A percentile compares a stretch with the other conserved stretches of the same genome.
Conservation (phyloP, 92 coral and sea anemone genomes). For the Hydrozoanthus gracilis region DNA sequence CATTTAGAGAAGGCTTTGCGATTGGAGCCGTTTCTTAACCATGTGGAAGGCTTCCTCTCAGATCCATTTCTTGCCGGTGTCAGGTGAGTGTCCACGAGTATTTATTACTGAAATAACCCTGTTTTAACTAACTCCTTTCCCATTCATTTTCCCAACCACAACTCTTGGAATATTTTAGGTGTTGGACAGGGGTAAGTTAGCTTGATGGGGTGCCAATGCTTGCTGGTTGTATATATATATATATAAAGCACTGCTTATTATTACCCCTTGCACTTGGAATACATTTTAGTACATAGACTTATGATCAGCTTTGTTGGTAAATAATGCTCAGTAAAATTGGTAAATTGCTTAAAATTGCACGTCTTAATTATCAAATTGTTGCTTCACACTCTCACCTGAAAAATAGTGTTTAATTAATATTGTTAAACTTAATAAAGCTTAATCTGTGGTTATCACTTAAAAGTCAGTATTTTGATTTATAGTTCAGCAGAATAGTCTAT, state of each 20-base stretch:
- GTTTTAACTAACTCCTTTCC: background rate
- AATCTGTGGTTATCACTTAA: too few relatives aligned
- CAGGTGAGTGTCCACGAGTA: constrained; percentile 60
- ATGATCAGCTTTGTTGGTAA: background rate
- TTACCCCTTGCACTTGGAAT: too few relatives aligned
- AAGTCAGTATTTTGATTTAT: too few relatives aligned
- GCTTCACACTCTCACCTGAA: too few relatives aligned
- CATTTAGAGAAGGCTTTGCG: constrained; percentile 94
- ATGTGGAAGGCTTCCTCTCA: constrained; percentile 86
- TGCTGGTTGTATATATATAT: too few relatives aligned
- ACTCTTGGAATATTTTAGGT: background rate
- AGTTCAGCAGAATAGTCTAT: too few relatives aligned
- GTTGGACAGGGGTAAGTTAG: constrained; percentile 33
- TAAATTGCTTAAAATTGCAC: too few relatives aligned
- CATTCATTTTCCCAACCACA: background rate
- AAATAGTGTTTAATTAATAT: too few relatives aligned
- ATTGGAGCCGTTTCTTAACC: constrained; percentile 87
- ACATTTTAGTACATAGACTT: background rate
- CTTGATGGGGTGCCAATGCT: background rate
- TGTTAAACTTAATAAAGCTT: too few relatives aligned
- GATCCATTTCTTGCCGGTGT: constrained; percentile 76
- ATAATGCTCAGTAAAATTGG: too few relatives aligned
- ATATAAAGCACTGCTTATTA: too few relatives aligned
- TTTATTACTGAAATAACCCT: background rate
- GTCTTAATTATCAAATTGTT: too few relatives aligned